Evolutionary conservation across 2,888 invertebrate genomes (phyloP), one percentile per base, ranked within the genome.

Genomic region (Tipula unca): DNA sequence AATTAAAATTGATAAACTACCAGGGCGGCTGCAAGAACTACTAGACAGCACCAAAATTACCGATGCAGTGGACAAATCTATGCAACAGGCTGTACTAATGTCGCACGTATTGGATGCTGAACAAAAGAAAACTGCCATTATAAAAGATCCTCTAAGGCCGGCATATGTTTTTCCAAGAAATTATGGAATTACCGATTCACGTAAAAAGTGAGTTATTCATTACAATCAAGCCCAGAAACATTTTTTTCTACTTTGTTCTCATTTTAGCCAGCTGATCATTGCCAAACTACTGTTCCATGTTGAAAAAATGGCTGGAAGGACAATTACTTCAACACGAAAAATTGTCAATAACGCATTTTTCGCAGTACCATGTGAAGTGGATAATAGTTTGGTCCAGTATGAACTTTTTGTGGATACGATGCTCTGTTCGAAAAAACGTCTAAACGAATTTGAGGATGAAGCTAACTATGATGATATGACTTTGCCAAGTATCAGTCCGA

Each of bases 101-200:
- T 93, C 95, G 0, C 93, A 94, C 89, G 91, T 96, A 35, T 95
- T 94, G 90, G 97, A 98, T 91, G 94, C 96, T 25, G 93, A 96
- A 88, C 96, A 96, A 89, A 92, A 94, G 86, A 95, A 95, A 89
- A 90, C 97, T 84, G 95, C 96, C 0, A 95, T 94, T 90, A 91
- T 93, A 1, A 94, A 94, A 89, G 94, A 96, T 88, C 92, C 93
- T 1, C 90, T 91, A 32, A 93, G 95, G 88, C 96, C 96, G 8
- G 94, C 94, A 29, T 95, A 92, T 89, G 93, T 93, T 88, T 94
- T 95, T 88, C 94, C 95, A 0, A 93, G 96, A 87, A 92, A 92
- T 86, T 94, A 94, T 89, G 97, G 98, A 17, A 95, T 97, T 85
- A 93, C 94, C 6, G 93, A 94, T 86, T 90, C 91, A 85, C 93